These are phyloP conservation scores for Phylloscopus whistleri DNA, from an alignment of 2,113 vertebrate species.

Conservation along the genomic window DNA sequence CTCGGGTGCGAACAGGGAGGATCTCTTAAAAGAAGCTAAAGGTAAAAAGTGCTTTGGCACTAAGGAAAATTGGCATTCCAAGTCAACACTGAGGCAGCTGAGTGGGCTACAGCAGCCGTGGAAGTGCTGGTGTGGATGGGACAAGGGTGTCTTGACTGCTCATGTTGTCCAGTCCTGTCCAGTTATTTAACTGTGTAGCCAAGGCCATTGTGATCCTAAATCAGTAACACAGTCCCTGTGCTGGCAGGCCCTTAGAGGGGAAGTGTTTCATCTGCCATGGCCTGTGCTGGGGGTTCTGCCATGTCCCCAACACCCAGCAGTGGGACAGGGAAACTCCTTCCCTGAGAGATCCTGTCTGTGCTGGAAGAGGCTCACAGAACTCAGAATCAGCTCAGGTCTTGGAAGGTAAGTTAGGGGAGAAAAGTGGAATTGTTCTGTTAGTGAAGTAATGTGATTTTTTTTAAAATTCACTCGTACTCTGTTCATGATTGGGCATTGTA, in stretches of 20 bases:
- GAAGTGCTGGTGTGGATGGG: neutral
- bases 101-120: neutral
- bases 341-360: neutral
- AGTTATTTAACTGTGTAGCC: slow-evolving; percentile 9
- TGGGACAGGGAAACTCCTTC: neutral
- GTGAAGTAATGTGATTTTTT: neutral
- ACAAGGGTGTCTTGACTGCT: neutral
- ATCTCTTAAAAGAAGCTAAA: neutral
- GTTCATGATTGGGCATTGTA: neutral
- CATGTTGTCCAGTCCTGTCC: slow-evolving; percentile 10
- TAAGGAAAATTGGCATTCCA: neutral
- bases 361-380: neutral
- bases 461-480: neutral
- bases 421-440: neutral
- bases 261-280: neutral
- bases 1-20: slow-evolving; percentile 32
- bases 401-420: slow-evolving; percentile 39
- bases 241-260: neutral
- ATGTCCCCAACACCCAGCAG: neutral
- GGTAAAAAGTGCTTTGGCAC: neutral
- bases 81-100: neutral
- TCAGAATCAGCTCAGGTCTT: neutral
- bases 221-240: neutral
- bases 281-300: neutral
- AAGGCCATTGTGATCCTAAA: neutral